phyloP scores from a whole-genome alignment of 2,797 vertebrate species.

The Orestias chungarensis region DNA sequence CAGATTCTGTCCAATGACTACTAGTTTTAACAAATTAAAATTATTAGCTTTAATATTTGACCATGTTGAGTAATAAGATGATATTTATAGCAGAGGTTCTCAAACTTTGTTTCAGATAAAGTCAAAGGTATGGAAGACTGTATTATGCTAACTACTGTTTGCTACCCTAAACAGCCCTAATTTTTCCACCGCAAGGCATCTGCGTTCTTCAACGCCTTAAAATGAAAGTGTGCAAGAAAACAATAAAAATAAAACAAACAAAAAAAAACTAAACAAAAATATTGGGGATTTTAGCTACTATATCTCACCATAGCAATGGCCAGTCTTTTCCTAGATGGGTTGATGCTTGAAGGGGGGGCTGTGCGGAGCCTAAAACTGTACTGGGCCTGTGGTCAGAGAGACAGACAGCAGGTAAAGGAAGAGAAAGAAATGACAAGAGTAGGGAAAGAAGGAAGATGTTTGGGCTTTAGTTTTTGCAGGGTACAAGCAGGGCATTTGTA shows the following conservation, averaged over 20 bases:
- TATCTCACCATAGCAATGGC: slow-evolving; percentile 84
- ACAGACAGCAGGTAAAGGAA: slow-evolving; percentile 64
- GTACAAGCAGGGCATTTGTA: slow-evolving; percentile 71
- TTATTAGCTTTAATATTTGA: not conserved
- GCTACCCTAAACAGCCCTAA: not conserved
- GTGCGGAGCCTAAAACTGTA: slow-evolving; percentile 83
- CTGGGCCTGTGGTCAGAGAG: slow-evolving; percentile 83
- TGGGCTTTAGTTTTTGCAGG: slow-evolving; percentile 69
- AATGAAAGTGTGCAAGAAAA: slow-evolving; percentile 14
- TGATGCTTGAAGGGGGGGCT: slow-evolving; percentile 78
- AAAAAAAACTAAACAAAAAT: too few species aligned
- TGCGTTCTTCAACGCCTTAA: not conserved
- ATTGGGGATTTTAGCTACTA: slow-evolving; percentile 40
- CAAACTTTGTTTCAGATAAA: not conserved
- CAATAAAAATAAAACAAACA: too few species aligned
- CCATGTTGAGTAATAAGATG: not conserved
- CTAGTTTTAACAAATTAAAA: not conserved
- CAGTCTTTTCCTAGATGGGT: slow-evolving; percentile 85
- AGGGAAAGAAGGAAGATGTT: slow-evolving; percentile 68
- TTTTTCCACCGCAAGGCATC: not conserved
- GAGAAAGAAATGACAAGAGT: slow-evolving; percentile 70
- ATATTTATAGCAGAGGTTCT: not conserved
- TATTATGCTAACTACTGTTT: not conserved
- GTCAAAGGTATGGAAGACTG: not conserved
- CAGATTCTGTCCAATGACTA: not conserved